phyloP scores from a whole-genome alignment of 2,113 vertebrate species.

The Malaclemys terrapin region DNA sequence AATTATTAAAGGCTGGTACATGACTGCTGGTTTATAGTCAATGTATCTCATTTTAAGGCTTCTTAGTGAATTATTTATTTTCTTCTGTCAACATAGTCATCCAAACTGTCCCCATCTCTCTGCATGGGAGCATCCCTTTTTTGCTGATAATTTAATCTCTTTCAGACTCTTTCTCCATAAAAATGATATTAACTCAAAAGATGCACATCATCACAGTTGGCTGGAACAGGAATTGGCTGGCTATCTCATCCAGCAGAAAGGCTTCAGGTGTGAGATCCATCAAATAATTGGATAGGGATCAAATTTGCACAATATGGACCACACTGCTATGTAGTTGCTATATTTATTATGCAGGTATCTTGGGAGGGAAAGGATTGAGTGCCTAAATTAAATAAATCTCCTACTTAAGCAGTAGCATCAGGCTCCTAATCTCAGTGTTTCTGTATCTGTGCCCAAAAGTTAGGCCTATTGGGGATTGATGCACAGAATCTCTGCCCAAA shows the following conservation, averaged over 20 bases:
- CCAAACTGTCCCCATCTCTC: not conserved
- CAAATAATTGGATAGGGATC: not conserved
- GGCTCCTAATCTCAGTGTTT: not conserved
- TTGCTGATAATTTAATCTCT: conserved; percentile 5
- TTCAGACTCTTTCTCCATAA: not conserved
- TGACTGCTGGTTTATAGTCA: conserved; percentile 24
- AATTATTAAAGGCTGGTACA: not conserved
- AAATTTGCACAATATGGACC: not conserved
- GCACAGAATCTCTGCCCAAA: not conserved
- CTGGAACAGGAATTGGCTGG: not conserved
- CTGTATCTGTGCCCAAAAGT: not conserved
- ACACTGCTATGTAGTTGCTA: not conserved
- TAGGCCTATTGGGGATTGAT: rapidly evolving
- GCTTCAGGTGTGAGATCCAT: not conserved
- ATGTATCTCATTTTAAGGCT: conserved; percentile 10
- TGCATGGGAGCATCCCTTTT: not conserved
- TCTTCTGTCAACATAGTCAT: conserved; percentile 3
- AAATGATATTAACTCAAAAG: not conserved
- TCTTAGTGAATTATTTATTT: conserved; percentile 46
- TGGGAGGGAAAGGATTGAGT: not conserved
- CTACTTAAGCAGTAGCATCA: not conserved
- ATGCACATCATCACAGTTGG: not conserved
- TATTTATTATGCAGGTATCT: not conserved
- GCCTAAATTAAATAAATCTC: not conserved
- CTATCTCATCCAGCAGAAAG: not conserved